Conservation (phyloP, 1,140 invertebrate genomes). For the Orius laevigatus region DNA sequence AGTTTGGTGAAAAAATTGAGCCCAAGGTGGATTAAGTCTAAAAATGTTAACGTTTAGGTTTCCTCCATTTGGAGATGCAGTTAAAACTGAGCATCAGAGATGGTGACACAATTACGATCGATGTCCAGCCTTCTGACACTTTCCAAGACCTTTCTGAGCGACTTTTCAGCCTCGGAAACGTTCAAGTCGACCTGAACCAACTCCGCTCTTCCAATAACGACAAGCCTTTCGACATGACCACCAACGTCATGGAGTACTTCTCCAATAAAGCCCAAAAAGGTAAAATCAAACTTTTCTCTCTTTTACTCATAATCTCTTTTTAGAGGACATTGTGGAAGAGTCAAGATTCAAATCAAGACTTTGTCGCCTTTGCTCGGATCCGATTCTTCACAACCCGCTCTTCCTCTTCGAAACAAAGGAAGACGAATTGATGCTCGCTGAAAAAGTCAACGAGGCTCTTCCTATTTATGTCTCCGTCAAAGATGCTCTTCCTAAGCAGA, state of each 20-base stretch:
- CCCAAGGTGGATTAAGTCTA: too few relatives aligned
- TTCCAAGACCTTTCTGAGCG: slow-evolving; percentile 15
- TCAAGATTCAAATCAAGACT: not conserved
- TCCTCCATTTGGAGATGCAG: slow-evolving; percentile 14
- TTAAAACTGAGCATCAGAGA: slow-evolving; percentile 13
- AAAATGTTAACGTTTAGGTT: too few relatives aligned
- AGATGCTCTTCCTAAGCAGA: slow-evolving; percentile 14
- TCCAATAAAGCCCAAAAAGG: not conserved
- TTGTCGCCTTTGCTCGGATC: slow-evolving; percentile 12
- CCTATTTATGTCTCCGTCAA: slow-evolving; percentile 13
- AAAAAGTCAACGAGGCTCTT: slow-evolving; percentile 14
- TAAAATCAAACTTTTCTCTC: too few relatives aligned
- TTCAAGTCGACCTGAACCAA: slow-evolving; percentile 15
- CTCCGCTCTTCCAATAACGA: slow-evolving; percentile 15
- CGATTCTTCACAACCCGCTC: slow-evolving; percentile 4
- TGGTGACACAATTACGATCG: slow-evolving; percentile 13
- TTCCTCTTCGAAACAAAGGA: slow-evolving; percentile 9
- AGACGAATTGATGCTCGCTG: slow-evolving; percentile 7
- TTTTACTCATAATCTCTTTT: too few relatives aligned
- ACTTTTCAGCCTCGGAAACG: slow-evolving; percentile 7
- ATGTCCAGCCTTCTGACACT: slow-evolving; percentile 13
- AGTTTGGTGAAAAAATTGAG: too few relatives aligned
- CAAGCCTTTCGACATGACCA: slow-evolving; percentile 16
- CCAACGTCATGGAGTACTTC: slow-evolving; percentile 16
- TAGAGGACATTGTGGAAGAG: too few relatives aligned